Evolutionary conservation across 2,113 vertebrate species (phyloP).

Genomic region (Sapayoa aenigma): DNA sequence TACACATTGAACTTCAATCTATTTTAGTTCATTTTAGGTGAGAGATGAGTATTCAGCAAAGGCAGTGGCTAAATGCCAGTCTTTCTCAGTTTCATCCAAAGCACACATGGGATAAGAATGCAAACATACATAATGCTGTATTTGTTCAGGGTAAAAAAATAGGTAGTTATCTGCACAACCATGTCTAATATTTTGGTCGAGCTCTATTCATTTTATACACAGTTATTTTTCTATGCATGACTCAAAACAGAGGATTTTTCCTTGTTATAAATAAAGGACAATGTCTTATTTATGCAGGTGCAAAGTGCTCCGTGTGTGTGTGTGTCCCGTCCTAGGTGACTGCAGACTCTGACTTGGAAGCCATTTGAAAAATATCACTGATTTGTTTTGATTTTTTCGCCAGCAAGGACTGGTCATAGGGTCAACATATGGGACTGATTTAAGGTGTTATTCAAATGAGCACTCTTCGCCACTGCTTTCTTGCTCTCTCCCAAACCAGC

Average conservation of each 20-base stretch:
- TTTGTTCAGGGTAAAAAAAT: slow-evolving; percentile 23
- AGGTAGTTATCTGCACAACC: background rate
- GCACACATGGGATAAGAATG: background rate
- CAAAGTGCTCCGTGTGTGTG: background rate
- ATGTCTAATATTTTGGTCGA: slow-evolving; percentile 30
- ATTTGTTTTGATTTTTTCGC: slow-evolving; percentile 55
- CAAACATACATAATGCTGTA: background rate
- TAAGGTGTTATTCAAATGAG: slow-evolving; percentile 58
- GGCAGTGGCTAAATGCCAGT: background rate
- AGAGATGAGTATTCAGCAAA: background rate
- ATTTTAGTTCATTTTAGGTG: background rate
- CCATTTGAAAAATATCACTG: slow-evolving; percentile 39
- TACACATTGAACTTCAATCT: background rate
- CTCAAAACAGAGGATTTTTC: slow-evolving; percentile 5
- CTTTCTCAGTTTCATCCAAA: background rate
- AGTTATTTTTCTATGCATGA: slow-evolving; percentile 44
- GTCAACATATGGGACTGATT: slow-evolving; percentile 69
- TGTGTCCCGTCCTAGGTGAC: slow-evolving; percentile 26
- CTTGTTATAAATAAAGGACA: slow-evolving; percentile 22
- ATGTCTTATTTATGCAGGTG: slow-evolving; percentile 47
- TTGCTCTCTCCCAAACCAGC: slow-evolving; percentile 7
- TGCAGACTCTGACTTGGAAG: slow-evolving; percentile 23
- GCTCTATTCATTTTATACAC: background rate
- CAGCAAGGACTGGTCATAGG: slow-evolving; percentile 36
- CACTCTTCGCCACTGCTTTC: slow-evolving; percentile 27